A percentile compares a stretch with the other conserved stretches of the same genome.
phyloP scores from a whole-genome alignment of 2,888 invertebrate genomes.

The Helobdella robusta region DNA sequence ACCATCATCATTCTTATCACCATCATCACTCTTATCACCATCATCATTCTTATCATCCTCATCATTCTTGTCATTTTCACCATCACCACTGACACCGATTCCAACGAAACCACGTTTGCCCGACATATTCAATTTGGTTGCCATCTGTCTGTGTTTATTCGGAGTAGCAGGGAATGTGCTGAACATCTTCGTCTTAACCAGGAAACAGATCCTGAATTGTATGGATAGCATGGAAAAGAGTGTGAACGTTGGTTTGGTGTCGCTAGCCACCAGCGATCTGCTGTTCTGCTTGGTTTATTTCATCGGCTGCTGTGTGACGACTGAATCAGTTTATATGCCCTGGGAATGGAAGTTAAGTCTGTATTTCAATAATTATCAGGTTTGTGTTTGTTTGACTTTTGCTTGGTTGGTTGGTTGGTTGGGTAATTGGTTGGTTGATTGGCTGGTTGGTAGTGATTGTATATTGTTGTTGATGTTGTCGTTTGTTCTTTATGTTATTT shows the following conservation, averaged over 20 bases:
- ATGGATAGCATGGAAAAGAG: slow-evolving; percentile 65
- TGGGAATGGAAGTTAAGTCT: slow-evolving; percentile 37
- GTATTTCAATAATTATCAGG: slow-evolving; percentile 40
- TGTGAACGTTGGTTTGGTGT: slow-evolving; percentile 65
- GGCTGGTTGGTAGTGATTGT: background rate
- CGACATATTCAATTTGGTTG: no score
- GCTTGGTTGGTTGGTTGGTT: no score
- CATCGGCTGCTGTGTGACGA: slow-evolving; percentile 52
- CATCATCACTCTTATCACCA: no score
- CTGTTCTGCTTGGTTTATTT: slow-evolving; percentile 53
- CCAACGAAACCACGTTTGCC: no score
- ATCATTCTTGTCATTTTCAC: no score
- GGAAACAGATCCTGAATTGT: slow-evolving; percentile 48
- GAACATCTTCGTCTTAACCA: slow-evolving; percentile 67
- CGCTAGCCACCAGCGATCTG: slow-evolving; percentile 68
- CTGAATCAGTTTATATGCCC: slow-evolving; percentile 56
- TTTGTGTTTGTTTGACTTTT: background rate
- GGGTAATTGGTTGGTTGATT: no score
- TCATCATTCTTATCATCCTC: no score
- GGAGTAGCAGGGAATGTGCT: slow-evolving; percentile 70
- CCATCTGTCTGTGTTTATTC: no score
- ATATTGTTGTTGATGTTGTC: background rate
- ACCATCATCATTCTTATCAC: no score
- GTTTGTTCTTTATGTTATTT: background rate
- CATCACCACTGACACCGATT: no score